Percentiles rank a stretch among this genome's conserved stretches.
Evolutionary conservation across 2,888 invertebrate species (phyloP).

Genomic region (Baronia brevicornis): DNA sequence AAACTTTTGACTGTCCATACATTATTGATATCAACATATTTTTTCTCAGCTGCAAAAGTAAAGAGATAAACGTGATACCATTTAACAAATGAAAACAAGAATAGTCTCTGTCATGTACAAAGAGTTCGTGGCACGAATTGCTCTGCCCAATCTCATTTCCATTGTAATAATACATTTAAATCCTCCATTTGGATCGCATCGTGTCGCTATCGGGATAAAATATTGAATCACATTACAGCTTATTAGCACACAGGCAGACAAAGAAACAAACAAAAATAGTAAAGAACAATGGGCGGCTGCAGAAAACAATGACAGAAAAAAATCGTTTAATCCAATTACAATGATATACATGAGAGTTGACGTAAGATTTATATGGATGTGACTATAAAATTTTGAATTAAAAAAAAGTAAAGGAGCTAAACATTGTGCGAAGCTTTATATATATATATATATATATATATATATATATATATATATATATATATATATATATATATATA

Average conservation of each 20-base stretch:
- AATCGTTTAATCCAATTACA: slow-evolving; percentile 73
- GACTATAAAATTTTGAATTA: slow-evolving; percentile 13
- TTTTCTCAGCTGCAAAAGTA: no score
- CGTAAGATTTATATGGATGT: slow-evolving; percentile 34
- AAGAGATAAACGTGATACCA: no score
- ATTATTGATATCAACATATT: no score
- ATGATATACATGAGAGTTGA: slow-evolving; percentile 43
- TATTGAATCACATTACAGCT: slow-evolving; percentile 62
- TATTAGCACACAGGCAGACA: slow-evolving; percentile 62
- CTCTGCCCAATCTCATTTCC: slow-evolving; percentile 26
- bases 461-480: no score
- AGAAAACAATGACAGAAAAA: slow-evolving; percentile 65
- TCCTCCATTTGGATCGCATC: slow-evolving; percentile 12
- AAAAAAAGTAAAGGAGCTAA: no score
- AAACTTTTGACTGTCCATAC: no score
- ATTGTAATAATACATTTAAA: slow-evolving; percentile 26
- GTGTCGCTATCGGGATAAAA: slow-evolving; percentile 52
- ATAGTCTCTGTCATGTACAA: slow-evolving; percentile 2
- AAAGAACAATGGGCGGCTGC: slow-evolving; percentile 58
- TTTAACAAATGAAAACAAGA: slow-evolving; percentile 1
- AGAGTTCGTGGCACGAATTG: slow-evolving; percentile 11
- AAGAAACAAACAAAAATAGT: slow-evolving; percentile 37
- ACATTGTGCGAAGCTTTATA: no score
- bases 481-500: no score
- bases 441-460: no score